Evolutionary conservation across 2,888 invertebrate species (phyloP).

Genomic region (Cetonia aurata): DNA sequence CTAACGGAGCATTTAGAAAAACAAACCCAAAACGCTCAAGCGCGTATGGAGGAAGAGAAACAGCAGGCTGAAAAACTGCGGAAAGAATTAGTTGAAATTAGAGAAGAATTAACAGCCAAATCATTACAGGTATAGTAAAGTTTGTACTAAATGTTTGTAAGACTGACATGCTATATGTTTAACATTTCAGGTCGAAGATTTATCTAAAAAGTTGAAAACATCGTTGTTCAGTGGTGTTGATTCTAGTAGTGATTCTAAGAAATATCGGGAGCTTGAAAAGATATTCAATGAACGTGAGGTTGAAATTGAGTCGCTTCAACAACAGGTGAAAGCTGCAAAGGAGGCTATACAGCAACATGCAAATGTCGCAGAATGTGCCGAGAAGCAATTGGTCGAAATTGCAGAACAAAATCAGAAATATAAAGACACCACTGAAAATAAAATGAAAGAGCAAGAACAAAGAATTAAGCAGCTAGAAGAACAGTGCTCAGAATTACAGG

Average conservation of each 20-base stretch:
- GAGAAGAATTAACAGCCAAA: conserved; percentile 25
- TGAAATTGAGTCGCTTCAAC: conserved; percentile 77
- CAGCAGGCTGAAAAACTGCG: conserved; percentile 74
- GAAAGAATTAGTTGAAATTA: conserved; percentile 69
- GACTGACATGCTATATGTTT: background rate
- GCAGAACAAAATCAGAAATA: conserved; percentile 66
- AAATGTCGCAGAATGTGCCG: conserved; percentile 85
- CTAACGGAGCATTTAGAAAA: conserved; percentile 77
- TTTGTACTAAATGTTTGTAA: background rate
- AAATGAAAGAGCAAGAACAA: conserved; percentile 72
- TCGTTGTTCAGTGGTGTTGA: conserved; percentile 67
- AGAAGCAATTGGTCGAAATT: conserved; percentile 76
- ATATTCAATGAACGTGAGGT: conserved; percentile 73
- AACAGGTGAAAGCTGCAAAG: conserved; percentile 79
- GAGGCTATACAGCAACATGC: conserved; percentile 88
- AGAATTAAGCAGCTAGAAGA: conserved; percentile 75
- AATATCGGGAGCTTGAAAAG: conserved; percentile 78
- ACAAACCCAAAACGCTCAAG: conserved; percentile 76
- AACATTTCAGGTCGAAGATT: conserved; percentile 73
- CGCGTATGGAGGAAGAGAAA: conserved; percentile 81
- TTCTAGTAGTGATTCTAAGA: conserved; percentile 74
- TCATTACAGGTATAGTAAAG: conserved; percentile 17
- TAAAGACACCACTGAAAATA: conserved; percentile 72
- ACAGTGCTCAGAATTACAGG: conserved; percentile 72
- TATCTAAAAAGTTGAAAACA: conserved; percentile 77